Evolutionary conservation across 2,113 vertebrate species (phyloP).

Genomic region (Toxotes jaculatrix): DNA sequence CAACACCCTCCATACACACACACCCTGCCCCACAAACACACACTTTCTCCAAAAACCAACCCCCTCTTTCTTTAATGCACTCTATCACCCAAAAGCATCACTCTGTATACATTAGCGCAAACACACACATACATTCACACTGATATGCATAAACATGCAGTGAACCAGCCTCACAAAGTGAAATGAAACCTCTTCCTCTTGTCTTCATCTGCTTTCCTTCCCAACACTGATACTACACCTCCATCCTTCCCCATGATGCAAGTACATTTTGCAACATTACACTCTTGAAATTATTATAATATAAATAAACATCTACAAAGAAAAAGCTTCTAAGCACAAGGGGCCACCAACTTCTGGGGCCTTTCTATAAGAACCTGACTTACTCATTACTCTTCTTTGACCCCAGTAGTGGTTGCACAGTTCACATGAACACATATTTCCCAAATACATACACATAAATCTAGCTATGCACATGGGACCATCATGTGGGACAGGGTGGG

Average conservation of each 20-base stretch:
- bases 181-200: constrained; percentile 12
- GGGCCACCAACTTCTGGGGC: constrained; percentile 30
- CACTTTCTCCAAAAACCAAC: constrained; percentile 40
- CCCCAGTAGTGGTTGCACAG: constrained; percentile 25
- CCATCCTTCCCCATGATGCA: neutral
- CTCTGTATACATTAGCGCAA: constrained; percentile 32
- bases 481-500: constrained; percentile 57
- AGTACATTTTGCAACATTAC: constrained; percentile 2
- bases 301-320: neutral
- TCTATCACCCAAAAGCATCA: constrained; percentile 44
- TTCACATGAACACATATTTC: constrained; percentile 54
- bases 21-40: constrained; percentile 41
- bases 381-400: constrained; percentile 55
- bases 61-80: constrained; percentile 43
- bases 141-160: constrained; percentile 17
- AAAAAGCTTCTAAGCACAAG: neutral
- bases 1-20: constrained; percentile 58
- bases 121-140: constrained; percentile 42
- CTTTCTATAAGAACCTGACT: constrained; percentile 35
- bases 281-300: neutral
- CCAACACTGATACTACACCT: neutral
- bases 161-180: constrained; percentile 3
- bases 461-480: constrained; percentile 58
- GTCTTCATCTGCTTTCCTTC: neutral
- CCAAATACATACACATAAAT: constrained; percentile 60